Percentiles rank a stretch among this genome's conserved stretches.
Evolutionary conservation across 53 echinoderm and acorn worm species (phyloP).

Genomic region (Echinarachnius parma): DNA sequence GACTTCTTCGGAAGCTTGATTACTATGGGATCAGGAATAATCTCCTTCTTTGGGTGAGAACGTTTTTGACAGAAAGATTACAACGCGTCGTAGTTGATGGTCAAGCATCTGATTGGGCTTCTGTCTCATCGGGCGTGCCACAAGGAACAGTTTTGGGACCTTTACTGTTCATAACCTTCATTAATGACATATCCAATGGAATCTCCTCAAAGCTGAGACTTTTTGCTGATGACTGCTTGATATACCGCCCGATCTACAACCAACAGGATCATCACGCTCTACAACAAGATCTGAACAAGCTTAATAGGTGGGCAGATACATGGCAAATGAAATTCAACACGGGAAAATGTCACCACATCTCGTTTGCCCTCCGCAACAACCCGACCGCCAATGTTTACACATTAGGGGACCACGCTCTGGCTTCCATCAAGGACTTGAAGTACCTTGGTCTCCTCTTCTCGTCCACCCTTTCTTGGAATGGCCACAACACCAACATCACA

Average conservation of each 20-base stretch:
- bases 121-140: too few species aligned
- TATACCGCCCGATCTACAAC: too few species aligned
- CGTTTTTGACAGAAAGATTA: too few species aligned
- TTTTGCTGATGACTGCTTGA: slow-evolving; percentile 18
- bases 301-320: slow-evolving; percentile 27
- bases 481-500: slow-evolving; percentile 37
- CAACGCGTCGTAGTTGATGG: too few species aligned
- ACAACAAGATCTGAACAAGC: too few species aligned
- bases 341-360: slow-evolving; percentile 40
- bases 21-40: too few species aligned
- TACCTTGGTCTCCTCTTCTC: slow-evolving; percentile 33
- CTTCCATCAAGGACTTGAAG: slow-evolving; percentile 10
- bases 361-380: too few species aligned
- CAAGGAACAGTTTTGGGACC: slow-evolving; percentile 32
- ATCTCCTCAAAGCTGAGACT: slow-evolving; percentile 6
- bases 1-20: too few species aligned
- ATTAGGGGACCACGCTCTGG: background rate
- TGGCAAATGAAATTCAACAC: slow-evolving; percentile 66
- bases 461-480: slow-evolving; percentile 30
- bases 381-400: slow-evolving; percentile 17
- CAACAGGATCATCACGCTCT: too few species aligned
- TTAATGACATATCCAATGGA: slow-evolving; percentile 10
- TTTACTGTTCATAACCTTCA: slow-evolving; percentile 11
- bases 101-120: too few species aligned
- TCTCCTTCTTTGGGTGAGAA: too few species aligned